Percentiles rank a stretch among this genome's conserved stretches.
Evolutionary conservation across 1,140 invertebrate genomes (phyloP).

Genomic region (Drosophila rufa): DNA sequence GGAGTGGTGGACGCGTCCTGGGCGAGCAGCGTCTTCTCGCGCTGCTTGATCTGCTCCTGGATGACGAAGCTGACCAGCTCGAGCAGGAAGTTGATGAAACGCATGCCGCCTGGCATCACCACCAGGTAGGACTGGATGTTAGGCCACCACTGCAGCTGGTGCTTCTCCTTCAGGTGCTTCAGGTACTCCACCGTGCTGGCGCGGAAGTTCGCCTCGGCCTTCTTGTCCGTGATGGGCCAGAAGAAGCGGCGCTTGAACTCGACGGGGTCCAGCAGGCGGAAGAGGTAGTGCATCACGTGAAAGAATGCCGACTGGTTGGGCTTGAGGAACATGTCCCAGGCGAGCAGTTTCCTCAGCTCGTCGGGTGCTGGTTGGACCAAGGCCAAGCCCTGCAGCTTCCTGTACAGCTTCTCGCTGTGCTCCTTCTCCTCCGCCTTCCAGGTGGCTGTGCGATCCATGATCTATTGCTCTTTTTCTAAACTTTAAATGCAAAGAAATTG

Average conservation of each 20-base stretch:
- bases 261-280: constrained; percentile 84
- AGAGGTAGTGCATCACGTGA: constrained; percentile 85
- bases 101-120: constrained; percentile 82
- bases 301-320: constrained; percentile 86
- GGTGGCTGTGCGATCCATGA: constrained; percentile 74
- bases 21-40: constrained; percentile 53
- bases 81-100: constrained; percentile 76
- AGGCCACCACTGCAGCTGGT: constrained; percentile 73
- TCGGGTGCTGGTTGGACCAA: constrained; percentile 66
- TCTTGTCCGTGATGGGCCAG: constrained; percentile 86
- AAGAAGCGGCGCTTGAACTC: constrained; percentile 85
- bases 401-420: constrained; percentile 66
- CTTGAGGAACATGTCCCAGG: constrained; percentile 86
- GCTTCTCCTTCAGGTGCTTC: constrained; percentile 76
- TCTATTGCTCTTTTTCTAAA: not conserved
- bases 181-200: constrained; percentile 76
- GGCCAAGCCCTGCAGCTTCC: constrained; percentile 60
- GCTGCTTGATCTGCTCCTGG: constrained; percentile 62
- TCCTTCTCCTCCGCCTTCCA: constrained; percentile 81
- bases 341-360: constrained; percentile 62
- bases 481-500: not conserved
- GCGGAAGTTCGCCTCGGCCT: constrained; percentile 85
- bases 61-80: constrained; percentile 75
- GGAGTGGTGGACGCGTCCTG: constrained; percentile 4
- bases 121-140: constrained; percentile 79